Base-by-base conservation (phyloP, 2,888 invertebrate genomes). In the Syritta pipiens region DNA sequence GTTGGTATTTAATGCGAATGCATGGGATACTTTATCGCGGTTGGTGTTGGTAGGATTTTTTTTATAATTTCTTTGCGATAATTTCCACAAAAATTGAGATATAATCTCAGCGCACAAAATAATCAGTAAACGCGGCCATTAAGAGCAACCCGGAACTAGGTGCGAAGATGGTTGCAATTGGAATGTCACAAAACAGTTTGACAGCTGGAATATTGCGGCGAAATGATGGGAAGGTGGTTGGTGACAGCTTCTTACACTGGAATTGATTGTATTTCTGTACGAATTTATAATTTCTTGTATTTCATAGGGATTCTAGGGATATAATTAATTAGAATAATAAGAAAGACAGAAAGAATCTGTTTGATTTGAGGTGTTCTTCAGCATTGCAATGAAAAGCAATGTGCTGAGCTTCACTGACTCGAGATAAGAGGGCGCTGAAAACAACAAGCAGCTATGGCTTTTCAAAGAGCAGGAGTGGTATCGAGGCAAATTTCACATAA, bases 81-180 rank as follows among this genome's bases (percentile, higher is more conserved):
- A 57, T 57, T 74, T 35, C 24, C 55, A 28, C 49, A 32, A 35
- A 69, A 67, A 53, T 44, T 37, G 35, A 60, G 19, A 79, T 42
- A 48, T 62, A 62, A 42, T 51, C 10, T 40, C 30, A 49, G 49
- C 67, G 28, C 72, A 74, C 62, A 20, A 74, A 74, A 51, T 37
- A 68, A 17, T 49, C 9, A 51, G 67, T 62, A 74, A 74, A 81
- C 72, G 81, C 81, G 76, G 76, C 75, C 82, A 82, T 82, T 82
- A 76, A 81, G 46, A 67, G 76, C 75, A 81, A 75, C 81, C 81
- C 71, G 75, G 71, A 82, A 81, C 82, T 82, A 68, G 72, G 48
- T 49, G 59, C 68, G 81, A 82, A 82, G 82, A 67, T 76, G 72
- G 82, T 40, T 67, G 81, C 68, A 72, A n/a, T 82, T 82, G 55